These are phyloP conservation scores for Eupeodes latifasciatus DNA, from an alignment of 2,888 invertebrate species.

Conservation along the genomic window DNA sequence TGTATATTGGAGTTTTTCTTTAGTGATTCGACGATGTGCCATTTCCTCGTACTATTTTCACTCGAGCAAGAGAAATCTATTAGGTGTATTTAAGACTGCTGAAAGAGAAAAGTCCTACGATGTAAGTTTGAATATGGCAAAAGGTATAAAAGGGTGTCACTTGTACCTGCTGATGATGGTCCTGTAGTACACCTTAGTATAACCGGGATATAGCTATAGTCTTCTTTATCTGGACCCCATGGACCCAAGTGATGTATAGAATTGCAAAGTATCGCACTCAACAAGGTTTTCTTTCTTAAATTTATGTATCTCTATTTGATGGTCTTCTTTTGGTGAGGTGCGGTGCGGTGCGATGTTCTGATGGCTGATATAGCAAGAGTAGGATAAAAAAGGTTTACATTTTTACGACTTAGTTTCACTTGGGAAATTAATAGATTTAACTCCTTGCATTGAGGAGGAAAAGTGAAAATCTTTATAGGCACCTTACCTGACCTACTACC, in stretches of 20 bases:
- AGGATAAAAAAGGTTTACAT: constrained; percentile 30
- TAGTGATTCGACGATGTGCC: background rate
- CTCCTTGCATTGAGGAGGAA: background rate
- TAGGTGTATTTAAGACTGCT: constrained; percentile 6
- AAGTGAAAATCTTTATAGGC: background rate
- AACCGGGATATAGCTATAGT: background rate
- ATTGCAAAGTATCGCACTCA: constrained; percentile 65
- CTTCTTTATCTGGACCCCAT: constrained; percentile 25
- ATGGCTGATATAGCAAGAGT: background rate
- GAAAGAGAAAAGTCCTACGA: constrained; percentile 17
- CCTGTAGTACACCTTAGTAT: no score
- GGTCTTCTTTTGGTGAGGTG: background rate
- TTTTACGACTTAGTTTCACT: constrained; percentile 46
- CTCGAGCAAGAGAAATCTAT: background rate
- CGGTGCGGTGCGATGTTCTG: background rate
- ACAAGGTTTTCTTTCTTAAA: constrained; percentile 59
- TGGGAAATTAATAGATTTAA: constrained; percentile 63
- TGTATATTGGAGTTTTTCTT: constrained; percentile 4
- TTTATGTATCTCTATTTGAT: constrained; percentile 61
- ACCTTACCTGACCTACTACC: no score
- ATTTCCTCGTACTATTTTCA: background rate
- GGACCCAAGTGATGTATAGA: constrained; percentile 63
- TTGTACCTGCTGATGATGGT: constrained; percentile 6
- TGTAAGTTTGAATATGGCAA: background rate
- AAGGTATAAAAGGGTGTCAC: constrained; percentile 24